These are phyloP conservation scores for Enteromius afrohamiltoni DNA, from an alignment of 2,797 vertebrate genomes.

Conservation along the genomic window DNA sequence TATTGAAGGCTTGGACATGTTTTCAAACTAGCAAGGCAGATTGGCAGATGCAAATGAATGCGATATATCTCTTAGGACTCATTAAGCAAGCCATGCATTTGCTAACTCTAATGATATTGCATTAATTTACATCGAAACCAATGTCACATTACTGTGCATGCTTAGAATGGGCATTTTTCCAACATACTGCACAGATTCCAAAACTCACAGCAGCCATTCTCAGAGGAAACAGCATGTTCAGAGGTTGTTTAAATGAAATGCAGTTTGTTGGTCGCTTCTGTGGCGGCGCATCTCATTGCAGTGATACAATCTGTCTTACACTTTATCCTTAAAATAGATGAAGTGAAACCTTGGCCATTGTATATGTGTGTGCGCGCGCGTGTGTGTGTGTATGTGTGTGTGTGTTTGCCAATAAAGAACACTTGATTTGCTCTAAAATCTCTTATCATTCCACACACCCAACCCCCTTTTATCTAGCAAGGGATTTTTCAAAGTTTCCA, in stretches of 20 bases:
- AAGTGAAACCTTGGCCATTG: conserved; percentile 1
- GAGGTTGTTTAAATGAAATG: conserved; percentile 39
- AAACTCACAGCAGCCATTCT: conserved; percentile 14
- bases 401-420: conserved; percentile 24
- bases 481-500: conserved; percentile 48
- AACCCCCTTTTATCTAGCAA: background rate
- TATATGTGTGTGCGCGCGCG: too few relatives aligned
- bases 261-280: conserved; percentile 44
- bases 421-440: conserved; percentile 1
- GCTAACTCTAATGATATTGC: conserved; percentile 41
- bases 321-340: conserved; percentile 48
- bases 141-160: conserved; percentile 35
- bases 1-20: conserved; percentile 4
- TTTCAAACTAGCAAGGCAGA: conserved; percentile 15
- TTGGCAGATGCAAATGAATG: conserved; percentile 11
- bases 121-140: conserved; percentile 36
- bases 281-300: conserved; percentile 40
- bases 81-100: background rate
- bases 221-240: conserved; percentile 36
- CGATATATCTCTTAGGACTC: conserved; percentile 19
- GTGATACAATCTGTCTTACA: conserved; percentile 10
- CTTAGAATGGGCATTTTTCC: conserved; percentile 24
- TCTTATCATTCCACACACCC: conserved; percentile 22
- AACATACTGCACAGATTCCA: conserved; percentile 30
- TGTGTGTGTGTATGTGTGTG: conserved; percentile 39